Conservation (phyloP, 2,113 vertebrate genomes). For the Benitochromis conjunctus region DNA sequence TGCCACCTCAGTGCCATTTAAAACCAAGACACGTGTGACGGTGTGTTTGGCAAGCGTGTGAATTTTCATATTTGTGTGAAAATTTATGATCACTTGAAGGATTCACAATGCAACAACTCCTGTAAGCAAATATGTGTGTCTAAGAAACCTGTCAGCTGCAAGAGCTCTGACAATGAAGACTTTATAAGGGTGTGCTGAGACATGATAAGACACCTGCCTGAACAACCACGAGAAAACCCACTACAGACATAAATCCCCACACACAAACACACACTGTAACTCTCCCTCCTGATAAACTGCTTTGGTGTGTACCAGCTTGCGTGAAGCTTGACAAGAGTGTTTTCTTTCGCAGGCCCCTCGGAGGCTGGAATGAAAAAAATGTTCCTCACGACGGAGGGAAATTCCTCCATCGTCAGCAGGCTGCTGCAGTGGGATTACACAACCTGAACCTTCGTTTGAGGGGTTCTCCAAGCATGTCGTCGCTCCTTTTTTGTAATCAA, state of each 20-base stretch:
- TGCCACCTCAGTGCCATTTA: not conserved
- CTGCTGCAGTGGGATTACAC: constrained; percentile 29
- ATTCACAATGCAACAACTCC: not conserved
- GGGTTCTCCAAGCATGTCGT: constrained; percentile 1
- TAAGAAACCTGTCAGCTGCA: not conserved
- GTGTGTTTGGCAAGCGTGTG: not conserved
- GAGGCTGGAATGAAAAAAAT: constrained; percentile 62
- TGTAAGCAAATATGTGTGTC: not conserved
- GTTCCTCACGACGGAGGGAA: constrained; percentile 57
- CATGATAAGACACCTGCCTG: constrained; percentile 44
- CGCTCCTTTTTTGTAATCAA: not conserved
- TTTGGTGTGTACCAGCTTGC: constrained; percentile 33
- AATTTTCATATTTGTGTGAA: constrained; percentile 23
- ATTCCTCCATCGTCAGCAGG: constrained; percentile 60
- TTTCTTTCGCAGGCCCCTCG: constrained; percentile 47
- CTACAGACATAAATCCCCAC: not conserved
- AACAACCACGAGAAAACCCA: constrained; percentile 5
- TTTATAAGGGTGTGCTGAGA: constrained; percentile 11
- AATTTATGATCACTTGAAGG: constrained; percentile 11
- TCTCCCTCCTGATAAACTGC: not conserved
- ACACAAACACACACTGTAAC: constrained; percentile 14
- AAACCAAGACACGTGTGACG: constrained; percentile 1
- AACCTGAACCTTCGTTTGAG: constrained; percentile 15
- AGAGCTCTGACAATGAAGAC: constrained; percentile 8
- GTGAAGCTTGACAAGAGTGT: constrained; percentile 14